phyloP scores from a whole-genome alignment of 37 sponge, comb jelly and placozoan genomes.

The Petrosia ficiformis region DNA sequence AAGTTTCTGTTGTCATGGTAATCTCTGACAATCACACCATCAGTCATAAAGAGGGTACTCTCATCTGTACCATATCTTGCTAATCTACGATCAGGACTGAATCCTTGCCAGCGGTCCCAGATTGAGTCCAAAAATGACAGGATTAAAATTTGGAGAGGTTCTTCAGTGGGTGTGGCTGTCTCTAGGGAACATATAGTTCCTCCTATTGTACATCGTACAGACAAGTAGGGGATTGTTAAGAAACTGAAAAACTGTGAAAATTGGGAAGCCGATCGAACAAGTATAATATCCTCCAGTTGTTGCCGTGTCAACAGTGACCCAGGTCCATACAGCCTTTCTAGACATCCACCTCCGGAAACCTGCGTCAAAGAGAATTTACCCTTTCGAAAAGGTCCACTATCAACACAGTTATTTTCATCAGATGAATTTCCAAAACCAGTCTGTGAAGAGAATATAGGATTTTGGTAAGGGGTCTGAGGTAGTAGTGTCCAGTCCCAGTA shows the following conservation, averaged over 20 bases:
- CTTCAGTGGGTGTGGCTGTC: constrained; percentile 33
- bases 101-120: constrained; percentile 57
- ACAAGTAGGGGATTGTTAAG: constrained; percentile 10
- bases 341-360: constrained; percentile 29
- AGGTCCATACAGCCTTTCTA: constrained; percentile 27
- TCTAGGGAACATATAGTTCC: constrained; percentile 55
- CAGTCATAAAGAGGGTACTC: constrained; percentile 24
- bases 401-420: constrained; percentile 43
- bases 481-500: constrained; percentile 72
- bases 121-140: constrained; percentile 37
- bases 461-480: constrained; percentile 21
- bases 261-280: constrained; percentile 12
- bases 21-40: constrained; percentile 30
- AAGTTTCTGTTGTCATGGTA: constrained; percentile 38
- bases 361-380: constrained; percentile 28
- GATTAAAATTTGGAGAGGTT: constrained; percentile 56
- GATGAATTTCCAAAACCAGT: constrained; percentile 57
- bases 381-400: constrained; percentile 49
- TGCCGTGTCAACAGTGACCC: neutral
- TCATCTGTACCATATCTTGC: constrained; percentile 25
- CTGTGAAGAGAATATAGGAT: constrained; percentile 32
- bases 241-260: constrained; percentile 32
- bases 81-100: neutral
- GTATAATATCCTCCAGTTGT: constrained; percentile 1
- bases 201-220: constrained; percentile 53